Evolutionary conservation across 2,113 vertebrate species (phyloP).

Genomic region (Hydrochoerus hydrochaeris): DNA sequence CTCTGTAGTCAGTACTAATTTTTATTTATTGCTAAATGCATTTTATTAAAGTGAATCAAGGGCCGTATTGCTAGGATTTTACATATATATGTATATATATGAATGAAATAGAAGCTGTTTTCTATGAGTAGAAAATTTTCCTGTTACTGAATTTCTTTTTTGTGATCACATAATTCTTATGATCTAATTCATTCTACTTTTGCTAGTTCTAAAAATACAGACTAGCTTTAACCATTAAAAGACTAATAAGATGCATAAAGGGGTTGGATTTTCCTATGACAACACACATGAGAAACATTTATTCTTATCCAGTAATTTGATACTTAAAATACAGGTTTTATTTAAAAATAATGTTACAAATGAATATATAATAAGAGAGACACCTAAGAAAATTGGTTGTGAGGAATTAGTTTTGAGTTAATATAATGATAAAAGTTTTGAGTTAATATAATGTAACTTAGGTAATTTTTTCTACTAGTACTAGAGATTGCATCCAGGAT

Average conservation of each 20-base stretch:
- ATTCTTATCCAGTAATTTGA: neutral
- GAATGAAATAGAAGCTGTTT: neutral
- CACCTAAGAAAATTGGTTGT: conserved; percentile 25
- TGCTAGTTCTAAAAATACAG: neutral
- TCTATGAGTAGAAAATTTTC: conserved; percentile 4
- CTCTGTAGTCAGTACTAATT: neutral
- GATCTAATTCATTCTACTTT: neutral
- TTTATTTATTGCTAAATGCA: neutral
- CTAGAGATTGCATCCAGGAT: neutral
- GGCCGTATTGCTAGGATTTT: neutral
- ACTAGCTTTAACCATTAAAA: neutral
- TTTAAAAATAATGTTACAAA: conserved; percentile 43
- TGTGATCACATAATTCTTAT: neutral
- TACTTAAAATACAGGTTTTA: conserved; percentile 20
- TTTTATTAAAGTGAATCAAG: conserved; percentile 15
- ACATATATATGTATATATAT: neutral
- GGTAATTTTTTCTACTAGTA: neutral
- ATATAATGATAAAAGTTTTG: conserved; percentile 16
- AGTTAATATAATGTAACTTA: conserved; percentile 1
- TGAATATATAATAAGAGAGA: neutral
- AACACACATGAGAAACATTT: neutral
- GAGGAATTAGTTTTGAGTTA: conserved; percentile 37
- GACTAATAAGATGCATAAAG: neutral
- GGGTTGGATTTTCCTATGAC: neutral
- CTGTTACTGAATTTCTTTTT: neutral